A percentile compares a stretch with the other conserved stretches of the same genome.
Conservation (phyloP, 2,888 invertebrate genomes). For the Argyresthia goedartella region DNA sequence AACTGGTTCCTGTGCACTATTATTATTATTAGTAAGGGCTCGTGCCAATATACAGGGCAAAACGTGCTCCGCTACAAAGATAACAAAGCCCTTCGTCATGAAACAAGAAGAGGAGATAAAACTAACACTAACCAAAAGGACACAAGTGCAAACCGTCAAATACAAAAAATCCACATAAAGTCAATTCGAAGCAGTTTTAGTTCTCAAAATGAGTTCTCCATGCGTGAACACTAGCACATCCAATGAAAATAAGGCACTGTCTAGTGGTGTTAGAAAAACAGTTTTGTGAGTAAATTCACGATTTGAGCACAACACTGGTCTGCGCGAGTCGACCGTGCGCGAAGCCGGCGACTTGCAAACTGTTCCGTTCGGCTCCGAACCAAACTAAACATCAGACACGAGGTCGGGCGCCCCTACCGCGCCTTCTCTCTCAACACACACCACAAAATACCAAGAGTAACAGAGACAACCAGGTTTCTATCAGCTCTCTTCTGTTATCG, state of each 20-base stretch:
- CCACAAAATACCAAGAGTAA: slow-evolving; percentile 27
- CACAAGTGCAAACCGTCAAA: slow-evolving; percentile 42
- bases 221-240: slow-evolving; percentile 61
- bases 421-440: slow-evolving; percentile 46
- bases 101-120: slow-evolving; percentile 20
- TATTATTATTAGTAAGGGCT: slow-evolving; percentile 58
- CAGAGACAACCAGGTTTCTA: slow-evolving; percentile 27
- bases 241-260: slow-evolving; percentile 57
- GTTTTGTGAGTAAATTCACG: slow-evolving; percentile 47
- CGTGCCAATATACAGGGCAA: slow-evolving; percentile 60
- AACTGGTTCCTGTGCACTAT: slow-evolving; percentile 68
- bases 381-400: slow-evolving; percentile 58
- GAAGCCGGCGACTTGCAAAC: slow-evolving; percentile 68
- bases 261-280: slow-evolving; percentile 38
- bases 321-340: slow-evolving; percentile 55
- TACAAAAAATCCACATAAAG: slow-evolving; percentile 41
- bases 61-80: slow-evolving; percentile 46
- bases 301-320: slow-evolving; percentile 54
- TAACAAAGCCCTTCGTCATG: slow-evolving; percentile 31
- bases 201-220: slow-evolving; percentile 41
- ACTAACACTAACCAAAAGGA: slow-evolving; percentile 59
- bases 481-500: slow-evolving; percentile 33
- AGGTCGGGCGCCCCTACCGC: slow-evolving; percentile 52
- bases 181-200: slow-evolving; percentile 37
- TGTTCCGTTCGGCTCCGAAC: slow-evolving; percentile 47